A percentile compares a stretch with the other conserved stretches of the same genome.
Conservation (phyloP, 2,113 vertebrate species). For the Brachionichthys hirsutus region DNA sequence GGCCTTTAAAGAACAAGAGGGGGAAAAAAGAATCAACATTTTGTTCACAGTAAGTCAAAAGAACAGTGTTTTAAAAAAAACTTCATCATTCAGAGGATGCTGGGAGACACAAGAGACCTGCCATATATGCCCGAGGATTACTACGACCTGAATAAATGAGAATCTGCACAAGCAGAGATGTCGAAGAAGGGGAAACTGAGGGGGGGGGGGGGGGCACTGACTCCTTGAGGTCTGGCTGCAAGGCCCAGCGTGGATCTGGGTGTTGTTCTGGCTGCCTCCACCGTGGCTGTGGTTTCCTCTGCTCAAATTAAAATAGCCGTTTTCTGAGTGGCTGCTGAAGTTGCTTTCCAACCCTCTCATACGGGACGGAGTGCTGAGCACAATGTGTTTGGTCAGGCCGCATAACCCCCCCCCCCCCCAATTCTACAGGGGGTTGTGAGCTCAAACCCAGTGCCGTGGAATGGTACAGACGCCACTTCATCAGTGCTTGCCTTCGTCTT, state of each 20-base stretch:
- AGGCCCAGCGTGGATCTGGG: slow-evolving; percentile 32
- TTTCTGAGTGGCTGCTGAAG: slow-evolving; percentile 32
- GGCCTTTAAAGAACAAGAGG: slow-evolving; percentile 77
- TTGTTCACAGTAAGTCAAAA: too few relatives aligned
- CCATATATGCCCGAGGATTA: too few relatives aligned
- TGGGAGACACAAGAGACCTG: too few relatives aligned
- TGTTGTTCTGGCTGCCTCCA: slow-evolving; percentile 48
- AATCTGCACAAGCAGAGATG: slow-evolving; percentile 3
- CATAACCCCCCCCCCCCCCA: too few relatives aligned
- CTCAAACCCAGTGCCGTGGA: slow-evolving; percentile 35
- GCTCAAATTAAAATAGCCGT: slow-evolving; percentile 30
- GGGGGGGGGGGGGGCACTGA: slow-evolving; percentile 12
- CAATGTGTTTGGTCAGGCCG: slow-evolving; percentile 4
- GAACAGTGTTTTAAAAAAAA: too few relatives aligned
- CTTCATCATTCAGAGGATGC: background rate
- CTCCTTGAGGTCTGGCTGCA: slow-evolving; percentile 47
- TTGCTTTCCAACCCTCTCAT: slow-evolving; percentile 17
- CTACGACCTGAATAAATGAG: too few relatives aligned
- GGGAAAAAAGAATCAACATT: background rate
- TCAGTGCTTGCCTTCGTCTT: slow-evolving; percentile 16
- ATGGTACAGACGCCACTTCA: slow-evolving; percentile 20
- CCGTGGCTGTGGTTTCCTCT: slow-evolving; percentile 40
- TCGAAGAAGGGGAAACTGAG: slow-evolving; percentile 10
- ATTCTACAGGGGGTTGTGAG: too few relatives aligned
- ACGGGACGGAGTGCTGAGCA: background rate